A percentile compares a stretch with the other conserved stretches of the same genome.
These are phyloP conservation scores for Prionace glauca DNA, from an alignment of 2,797 vertebrate species.

Conservation along the genomic window DNA sequence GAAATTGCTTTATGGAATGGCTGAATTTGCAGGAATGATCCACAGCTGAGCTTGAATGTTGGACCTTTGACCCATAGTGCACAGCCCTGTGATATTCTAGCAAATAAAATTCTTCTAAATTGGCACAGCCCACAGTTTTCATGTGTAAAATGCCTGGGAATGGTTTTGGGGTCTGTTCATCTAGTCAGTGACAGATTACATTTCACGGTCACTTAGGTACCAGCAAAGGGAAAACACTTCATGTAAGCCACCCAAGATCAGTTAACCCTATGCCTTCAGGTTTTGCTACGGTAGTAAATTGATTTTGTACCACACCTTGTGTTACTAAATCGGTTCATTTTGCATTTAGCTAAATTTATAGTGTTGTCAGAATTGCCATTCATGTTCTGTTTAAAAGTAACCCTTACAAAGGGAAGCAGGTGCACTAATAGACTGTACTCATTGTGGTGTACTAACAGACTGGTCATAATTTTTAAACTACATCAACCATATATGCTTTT, in stretches of 20 bases:
- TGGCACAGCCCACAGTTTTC: background rate
- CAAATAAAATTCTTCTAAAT: constrained; percentile 27
- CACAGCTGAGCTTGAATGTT: constrained; percentile 7
- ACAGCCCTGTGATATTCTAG: constrained; percentile 23
- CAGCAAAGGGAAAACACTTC: constrained; percentile 33
- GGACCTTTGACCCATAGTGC: background rate
- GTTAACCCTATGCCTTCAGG: background rate
- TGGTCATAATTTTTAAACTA: background rate
- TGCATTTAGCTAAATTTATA: constrained; percentile 13
- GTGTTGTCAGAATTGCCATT: constrained; percentile 20
- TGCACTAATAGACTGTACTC: background rate
- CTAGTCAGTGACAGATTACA: constrained; percentile 33
- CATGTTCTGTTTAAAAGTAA: constrained; percentile 21
- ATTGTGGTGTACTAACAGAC: constrained; percentile 21
- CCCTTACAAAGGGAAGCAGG: background rate
- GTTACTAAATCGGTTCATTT: constrained; percentile 20
- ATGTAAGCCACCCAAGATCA: constrained; percentile 31
- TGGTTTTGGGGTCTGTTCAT: constrained; percentile 13
- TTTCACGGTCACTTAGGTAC: constrained; percentile 25
- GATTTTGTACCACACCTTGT: background rate
- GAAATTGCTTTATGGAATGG: constrained; percentile 12
- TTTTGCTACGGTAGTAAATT: background rate
- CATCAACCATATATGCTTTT: background rate
- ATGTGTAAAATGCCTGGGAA: background rate
- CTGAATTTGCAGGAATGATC: constrained; percentile 14